Evolutionary conservation across 2,113 vertebrate genomes (phyloP).

Genomic region (Pseudorectes ferrugineus): DNA sequence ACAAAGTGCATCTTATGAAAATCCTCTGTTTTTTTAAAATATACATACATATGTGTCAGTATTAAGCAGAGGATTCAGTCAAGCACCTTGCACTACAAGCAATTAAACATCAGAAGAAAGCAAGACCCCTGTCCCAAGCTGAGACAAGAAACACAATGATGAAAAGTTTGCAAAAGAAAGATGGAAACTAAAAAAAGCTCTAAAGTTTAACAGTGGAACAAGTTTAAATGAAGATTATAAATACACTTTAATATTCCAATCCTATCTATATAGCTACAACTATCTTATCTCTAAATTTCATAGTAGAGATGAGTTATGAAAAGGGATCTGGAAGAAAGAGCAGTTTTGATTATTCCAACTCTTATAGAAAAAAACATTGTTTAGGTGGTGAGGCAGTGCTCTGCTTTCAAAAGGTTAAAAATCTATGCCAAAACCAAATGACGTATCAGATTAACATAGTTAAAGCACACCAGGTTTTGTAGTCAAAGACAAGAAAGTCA

Average conservation of each 20-base stretch:
- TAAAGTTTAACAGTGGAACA: neutral
- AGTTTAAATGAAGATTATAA: neutral
- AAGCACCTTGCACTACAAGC: neutral
- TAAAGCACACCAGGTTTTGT: neutral
- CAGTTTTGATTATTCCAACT: neutral
- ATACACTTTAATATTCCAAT: neutral
- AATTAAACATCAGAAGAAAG: neutral
- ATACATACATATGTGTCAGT: neutral
- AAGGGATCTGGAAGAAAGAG: neutral
- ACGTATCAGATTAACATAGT: neutral
- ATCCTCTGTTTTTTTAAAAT: neutral
- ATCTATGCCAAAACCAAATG: neutral
- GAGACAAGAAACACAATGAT: neutral
- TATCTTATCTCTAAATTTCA: neutral
- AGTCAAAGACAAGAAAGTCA: neutral
- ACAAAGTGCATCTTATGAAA: neutral
- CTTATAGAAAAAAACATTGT: neutral
- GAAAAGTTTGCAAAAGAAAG: neutral
- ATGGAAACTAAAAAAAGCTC: neutral
- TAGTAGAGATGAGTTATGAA: neutral
- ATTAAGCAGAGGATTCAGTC: neutral
- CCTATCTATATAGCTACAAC: neutral
- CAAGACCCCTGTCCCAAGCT: neutral
- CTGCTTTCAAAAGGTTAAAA: neutral
- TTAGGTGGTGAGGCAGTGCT: neutral